Base-by-base conservation (phyloP, 92 coral and sea anemone species). In the Phenganax subtilis region DNA sequence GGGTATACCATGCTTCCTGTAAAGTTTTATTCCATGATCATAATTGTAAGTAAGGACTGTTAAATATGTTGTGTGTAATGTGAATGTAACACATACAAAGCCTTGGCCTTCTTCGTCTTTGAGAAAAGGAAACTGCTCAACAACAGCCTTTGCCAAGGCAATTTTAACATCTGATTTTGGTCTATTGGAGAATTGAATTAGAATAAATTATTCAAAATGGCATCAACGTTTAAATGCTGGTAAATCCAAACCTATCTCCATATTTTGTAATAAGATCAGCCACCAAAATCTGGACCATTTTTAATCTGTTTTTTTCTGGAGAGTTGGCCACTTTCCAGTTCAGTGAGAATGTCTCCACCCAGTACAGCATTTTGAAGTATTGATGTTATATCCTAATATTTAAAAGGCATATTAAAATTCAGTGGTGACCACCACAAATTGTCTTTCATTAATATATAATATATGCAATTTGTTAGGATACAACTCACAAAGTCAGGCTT, bases 1-100 rank as follows among this genome's bases (percentile, higher is more conserved):
- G 75, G 30, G 75, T 69, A 51, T 69, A 69, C 75, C 75, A 69
- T 69, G 75, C 75, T 69, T 69, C 52, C 75, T 69, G 27, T 30
- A 69, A 15, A 51, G 52, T 31, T 17, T 69, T 16, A 69, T 51
- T 30, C 7, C 65, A 14, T 20, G 25, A 14, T 59, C n/a, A 14
- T 25, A 37, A 37, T 37, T 37, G 47, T 37, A 37, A 37, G 47
- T 37, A 37, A 37, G 75, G 75, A 30, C 20, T 20, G 17, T 51
- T 69, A 51, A 30, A 12, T 29, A 51, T 69, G 55, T 20, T 30
- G n/a, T 69, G 7, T 12, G 29, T 51, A 69, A 37, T 37, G 75
- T 52, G 15, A 69, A 9, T 30, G 47, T 37, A 37, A 30, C 52
- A 69, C 75, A 20, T 69, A 69, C 75, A 69, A 69, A 69, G 17